Percentiles rank a stretch among this genome's conserved stretches.
Conservation (phyloP, 1,140 invertebrate genomes). For the Archivesica marissinica region DNA sequence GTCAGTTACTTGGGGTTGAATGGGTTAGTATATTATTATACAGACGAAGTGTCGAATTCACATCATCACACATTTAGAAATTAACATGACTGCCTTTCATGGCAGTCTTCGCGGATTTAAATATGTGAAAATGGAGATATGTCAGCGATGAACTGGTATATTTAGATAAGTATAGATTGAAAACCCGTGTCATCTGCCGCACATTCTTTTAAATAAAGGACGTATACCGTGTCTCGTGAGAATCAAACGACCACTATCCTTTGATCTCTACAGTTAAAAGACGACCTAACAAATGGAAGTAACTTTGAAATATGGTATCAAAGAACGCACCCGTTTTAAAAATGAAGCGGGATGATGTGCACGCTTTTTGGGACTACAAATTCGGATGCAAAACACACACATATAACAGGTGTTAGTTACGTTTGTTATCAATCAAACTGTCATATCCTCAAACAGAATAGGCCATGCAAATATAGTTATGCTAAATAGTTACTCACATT, state of each 20-base stretch:
- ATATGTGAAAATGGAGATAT: neutral
- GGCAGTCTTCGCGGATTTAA: neutral
- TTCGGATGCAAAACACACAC: neutral
- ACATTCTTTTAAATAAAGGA: conserved; percentile 16
- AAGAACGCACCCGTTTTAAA: conserved; percentile 1
- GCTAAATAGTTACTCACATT: too few relatives aligned
- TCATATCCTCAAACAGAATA: too few relatives aligned
- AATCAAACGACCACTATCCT: neutral
- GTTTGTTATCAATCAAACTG: neutral
- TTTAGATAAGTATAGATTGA: neutral
- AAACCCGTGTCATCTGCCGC: neutral
- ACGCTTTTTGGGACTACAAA: neutral
- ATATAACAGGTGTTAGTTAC: neutral
- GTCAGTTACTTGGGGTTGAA: too few relatives aligned
- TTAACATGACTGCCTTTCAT: neutral
- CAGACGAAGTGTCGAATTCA: neutral
- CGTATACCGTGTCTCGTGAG: neutral
- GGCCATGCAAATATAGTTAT: too few relatives aligned
- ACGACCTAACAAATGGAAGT: neutral
- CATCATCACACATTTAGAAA: neutral
- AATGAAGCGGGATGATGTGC: neutral
- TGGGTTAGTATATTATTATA: neutral
- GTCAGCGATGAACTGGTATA: neutral
- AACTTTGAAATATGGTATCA: conserved; percentile 27
- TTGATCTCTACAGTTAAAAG: conserved; percentile 18